Conservation (phyloP, 1,140 invertebrate species). For the Ganaspis sp. region DNA sequence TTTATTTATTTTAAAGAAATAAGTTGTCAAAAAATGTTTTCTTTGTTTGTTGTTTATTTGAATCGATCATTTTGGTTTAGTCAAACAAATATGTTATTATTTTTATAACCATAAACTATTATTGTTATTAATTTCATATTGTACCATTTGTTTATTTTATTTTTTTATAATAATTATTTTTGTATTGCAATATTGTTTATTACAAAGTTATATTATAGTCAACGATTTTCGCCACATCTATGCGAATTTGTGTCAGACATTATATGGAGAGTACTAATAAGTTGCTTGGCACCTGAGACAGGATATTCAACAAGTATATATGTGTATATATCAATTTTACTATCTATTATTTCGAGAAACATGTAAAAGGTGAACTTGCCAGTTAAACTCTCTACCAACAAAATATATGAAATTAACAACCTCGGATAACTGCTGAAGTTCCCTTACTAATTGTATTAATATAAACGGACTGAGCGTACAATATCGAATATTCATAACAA, state of each 20-base stretch:
- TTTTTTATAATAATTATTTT: no score
- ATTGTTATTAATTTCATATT: no score
- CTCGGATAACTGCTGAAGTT: neutral
- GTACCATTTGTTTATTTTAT: no score
- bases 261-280: neutral
- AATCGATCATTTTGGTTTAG: no score
- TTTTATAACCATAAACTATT: no score
- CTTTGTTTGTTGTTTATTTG: no score
- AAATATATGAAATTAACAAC: neutral
- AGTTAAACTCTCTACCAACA: neutral
- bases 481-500: neutral
- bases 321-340: neutral
- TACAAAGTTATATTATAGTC: no score
- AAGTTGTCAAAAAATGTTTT: no score
- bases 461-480: neutral
- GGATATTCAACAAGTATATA: neutral
- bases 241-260: neutral
- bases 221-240: no score
- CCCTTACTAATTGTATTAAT: neutral
- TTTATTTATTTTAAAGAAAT: no score
- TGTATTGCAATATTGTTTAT: no score
- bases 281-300: neutral
- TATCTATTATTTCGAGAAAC: constrained; percentile 5
- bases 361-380: neutral
- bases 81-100: no score